These are phyloP conservation scores for Halcyon senegalensis DNA, from an alignment of 2,113 vertebrate species.

Conservation along the genomic window DNA sequence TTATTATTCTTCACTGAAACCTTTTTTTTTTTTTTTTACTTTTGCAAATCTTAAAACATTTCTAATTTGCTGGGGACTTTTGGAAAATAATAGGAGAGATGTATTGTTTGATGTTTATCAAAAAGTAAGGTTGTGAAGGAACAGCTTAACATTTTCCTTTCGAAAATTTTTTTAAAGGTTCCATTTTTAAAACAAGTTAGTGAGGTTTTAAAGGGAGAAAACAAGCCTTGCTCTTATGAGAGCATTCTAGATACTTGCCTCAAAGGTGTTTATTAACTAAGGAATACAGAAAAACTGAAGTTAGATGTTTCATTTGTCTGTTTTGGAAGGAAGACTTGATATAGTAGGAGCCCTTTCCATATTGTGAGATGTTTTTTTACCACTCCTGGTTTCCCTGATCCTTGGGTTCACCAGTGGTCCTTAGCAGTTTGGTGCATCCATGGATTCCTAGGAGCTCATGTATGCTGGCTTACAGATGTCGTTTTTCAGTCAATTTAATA, in stretches of 20 bases:
- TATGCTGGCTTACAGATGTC: fast-evolving
- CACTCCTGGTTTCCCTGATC: not conserved
- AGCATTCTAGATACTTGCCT: not conserved
- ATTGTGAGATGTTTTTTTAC: not conserved
- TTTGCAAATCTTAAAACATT: not conserved
- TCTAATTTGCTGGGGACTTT: not conserved
- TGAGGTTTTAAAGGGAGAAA: not conserved
- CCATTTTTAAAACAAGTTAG: not conserved
- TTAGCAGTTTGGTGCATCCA: not conserved
- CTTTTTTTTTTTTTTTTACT: not conserved
- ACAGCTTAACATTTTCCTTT: not conserved
- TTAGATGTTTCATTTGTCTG: not conserved
- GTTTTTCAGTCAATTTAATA: not conserved
- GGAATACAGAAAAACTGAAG: not conserved
- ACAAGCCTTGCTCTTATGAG: not conserved
- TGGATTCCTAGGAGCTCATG: not conserved
- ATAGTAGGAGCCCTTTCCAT: not conserved
- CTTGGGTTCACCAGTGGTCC: not conserved
- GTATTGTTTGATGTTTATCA: not conserved
- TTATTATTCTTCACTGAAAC: not conserved
- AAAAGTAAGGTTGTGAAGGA: not conserved
- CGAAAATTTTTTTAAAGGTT: not conserved
- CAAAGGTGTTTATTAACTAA: not conserved
- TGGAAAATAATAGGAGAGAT: not conserved
- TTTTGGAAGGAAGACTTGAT: not conserved